A percentile compares a stretch with the other conserved stretches of the same genome.
Conservation (phyloP, 2,113 vertebrate genomes). For the Seriola rivoliana region DNA sequence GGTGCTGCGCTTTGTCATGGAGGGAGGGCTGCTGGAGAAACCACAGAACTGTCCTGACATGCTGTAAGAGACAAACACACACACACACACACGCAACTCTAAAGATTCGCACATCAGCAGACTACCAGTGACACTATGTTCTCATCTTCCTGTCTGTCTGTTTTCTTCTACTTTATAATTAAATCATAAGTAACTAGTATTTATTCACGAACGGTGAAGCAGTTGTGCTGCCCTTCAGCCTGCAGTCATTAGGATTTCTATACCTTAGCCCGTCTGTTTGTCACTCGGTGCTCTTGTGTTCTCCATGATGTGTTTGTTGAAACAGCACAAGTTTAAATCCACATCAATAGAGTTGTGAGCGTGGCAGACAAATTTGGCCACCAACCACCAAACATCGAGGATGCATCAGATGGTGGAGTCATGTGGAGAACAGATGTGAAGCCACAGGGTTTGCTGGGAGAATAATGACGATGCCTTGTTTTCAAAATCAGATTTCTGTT, state of each 20-base stretch:
- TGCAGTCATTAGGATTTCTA: not conserved
- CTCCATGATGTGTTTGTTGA: conserved; percentile 24
- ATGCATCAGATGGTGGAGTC: conserved; percentile 15
- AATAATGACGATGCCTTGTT: not conserved
- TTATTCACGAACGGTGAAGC: conserved; percentile 16
- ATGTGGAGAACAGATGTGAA: conserved; percentile 42
- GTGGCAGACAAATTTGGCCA: conserved; percentile 38
- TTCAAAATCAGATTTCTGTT: not conserved
- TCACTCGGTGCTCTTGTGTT: conserved; percentile 4
- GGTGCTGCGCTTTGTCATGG: conserved; percentile 98
- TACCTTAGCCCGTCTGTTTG: conserved; percentile 15
- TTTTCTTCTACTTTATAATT: conserved; percentile 11
- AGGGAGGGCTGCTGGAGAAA: conserved; percentile 96
- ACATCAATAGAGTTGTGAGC: conserved; percentile 43
- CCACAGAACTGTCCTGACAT: conserved; percentile 97
- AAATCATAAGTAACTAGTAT: not conserved
- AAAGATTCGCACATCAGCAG: not conserved
- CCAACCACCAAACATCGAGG: conserved; percentile 12
- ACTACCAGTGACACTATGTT: not conserved
- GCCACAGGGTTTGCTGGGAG: conserved; percentile 11
- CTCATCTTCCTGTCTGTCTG: conserved; percentile 8
- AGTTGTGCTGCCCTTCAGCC: not conserved
- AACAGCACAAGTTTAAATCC: conserved; percentile 37
- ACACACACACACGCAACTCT: not conserved
- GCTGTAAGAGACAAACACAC: conserved; percentile 87